Evolutionary conservation across 2,888 invertebrate species (phyloP).

Genomic region (Lathronympha strigana): DNA sequence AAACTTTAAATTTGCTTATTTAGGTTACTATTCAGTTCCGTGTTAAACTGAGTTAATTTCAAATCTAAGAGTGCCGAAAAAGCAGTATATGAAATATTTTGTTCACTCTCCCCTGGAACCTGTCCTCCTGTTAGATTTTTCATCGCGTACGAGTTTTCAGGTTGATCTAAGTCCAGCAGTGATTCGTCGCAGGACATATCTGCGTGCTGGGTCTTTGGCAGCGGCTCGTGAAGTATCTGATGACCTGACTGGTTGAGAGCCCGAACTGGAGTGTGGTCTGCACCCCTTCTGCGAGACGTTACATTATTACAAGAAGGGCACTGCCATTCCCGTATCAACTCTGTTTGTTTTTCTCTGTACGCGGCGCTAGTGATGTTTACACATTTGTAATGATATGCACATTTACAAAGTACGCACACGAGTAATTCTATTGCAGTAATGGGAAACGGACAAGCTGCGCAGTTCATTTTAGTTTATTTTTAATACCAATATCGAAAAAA

Average conservation of each 20-base stretch:
- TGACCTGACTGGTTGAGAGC: background rate
- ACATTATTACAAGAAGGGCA: background rate
- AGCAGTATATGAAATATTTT: background rate
- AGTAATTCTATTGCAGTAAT: background rate
- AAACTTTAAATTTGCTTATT: no score
- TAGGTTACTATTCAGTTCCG: no score
- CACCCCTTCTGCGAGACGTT: background rate
- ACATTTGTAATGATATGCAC: background rate
- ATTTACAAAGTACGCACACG: background rate
- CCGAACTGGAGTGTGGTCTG: background rate
- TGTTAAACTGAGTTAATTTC: background rate
- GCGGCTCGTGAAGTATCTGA: background rate
- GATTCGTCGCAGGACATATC: background rate
- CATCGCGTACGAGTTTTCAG: background rate
- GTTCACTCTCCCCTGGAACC: background rate
- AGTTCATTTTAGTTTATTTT: background rate
- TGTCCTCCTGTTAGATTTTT: background rate
- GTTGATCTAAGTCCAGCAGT: background rate
- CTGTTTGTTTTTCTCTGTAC: background rate
- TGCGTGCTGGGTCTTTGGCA: background rate
- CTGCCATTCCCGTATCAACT: background rate
- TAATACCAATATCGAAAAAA: background rate
- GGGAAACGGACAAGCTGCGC: background rate
- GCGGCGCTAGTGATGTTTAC: background rate
- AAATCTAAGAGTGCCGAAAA: background rate